These are phyloP conservation scores for Adelphocoris suturalis DNA, from an alignment of 2,888 invertebrate species.

Conservation along the genomic window DNA sequence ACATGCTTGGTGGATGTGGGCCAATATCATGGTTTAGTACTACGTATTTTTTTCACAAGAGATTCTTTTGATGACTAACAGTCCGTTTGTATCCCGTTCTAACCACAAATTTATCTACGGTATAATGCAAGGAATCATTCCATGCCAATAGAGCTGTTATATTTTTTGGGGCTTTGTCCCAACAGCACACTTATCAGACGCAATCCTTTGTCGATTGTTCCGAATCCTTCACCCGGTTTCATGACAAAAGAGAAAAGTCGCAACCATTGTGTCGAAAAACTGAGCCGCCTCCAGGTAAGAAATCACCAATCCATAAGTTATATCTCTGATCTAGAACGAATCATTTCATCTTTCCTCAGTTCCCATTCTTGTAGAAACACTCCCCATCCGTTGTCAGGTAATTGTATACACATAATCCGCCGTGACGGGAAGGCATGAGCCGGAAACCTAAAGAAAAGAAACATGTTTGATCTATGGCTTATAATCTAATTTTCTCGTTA, in stretches of 20 bases:
- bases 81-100: background rate
- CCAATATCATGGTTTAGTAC: no score
- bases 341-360: slow-evolving; percentile 51
- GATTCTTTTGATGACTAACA: background rate
- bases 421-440: slow-evolving; percentile 64
- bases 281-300: slow-evolving; percentile 40
- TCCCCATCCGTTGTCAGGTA: slow-evolving; percentile 10
- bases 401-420: slow-evolving; percentile 59
- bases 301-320: slow-evolving; percentile 69
- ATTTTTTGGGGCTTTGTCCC: background rate
- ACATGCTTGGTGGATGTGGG: no score
- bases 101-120: background rate
- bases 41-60: background rate
- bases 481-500: slow-evolving; percentile 70
- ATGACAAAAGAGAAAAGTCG: slow-evolving; percentile 6
- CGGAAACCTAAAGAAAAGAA: slow-evolving; percentile 60
- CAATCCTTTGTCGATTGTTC: slow-evolving; percentile 22
- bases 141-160: slow-evolving; percentile 34
- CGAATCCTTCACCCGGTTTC: slow-evolving; percentile 1
- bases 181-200: slow-evolving; percentile 3
- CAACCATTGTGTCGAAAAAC: slow-evolving; percentile 29
- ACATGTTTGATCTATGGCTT: slow-evolving; percentile 69
- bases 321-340: slow-evolving; percentile 69
- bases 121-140: slow-evolving; percentile 8
- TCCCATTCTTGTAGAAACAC: background rate